A percentile compares a stretch with the other conserved stretches of the same genome.
phyloP scores from a whole-genome alignment of 1,140 invertebrate species.

The Brachionus angularis region DNA sequence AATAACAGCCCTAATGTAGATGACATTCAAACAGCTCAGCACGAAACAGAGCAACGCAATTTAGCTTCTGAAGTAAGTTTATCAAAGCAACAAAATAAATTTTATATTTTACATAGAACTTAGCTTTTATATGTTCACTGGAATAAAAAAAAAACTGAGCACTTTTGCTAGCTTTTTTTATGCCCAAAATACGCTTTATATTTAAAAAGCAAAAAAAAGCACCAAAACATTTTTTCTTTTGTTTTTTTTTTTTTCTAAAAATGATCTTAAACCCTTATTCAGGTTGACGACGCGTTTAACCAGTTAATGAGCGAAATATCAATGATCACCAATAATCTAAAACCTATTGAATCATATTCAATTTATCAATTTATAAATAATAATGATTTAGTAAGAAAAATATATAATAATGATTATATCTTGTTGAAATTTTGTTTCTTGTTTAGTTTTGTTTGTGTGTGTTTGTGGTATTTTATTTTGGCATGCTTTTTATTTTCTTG shows the following conservation, averaged over 20 bases:
- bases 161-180: too few relatives aligned
- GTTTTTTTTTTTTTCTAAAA: background rate
- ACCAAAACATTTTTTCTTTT: background rate
- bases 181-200: too few relatives aligned
- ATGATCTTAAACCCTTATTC: background rate
- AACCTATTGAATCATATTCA: slow-evolving; percentile 11
- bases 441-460: too few relatives aligned
- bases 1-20: slow-evolving; percentile 48
- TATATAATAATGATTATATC: too few relatives aligned
- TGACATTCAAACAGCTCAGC: slow-evolving; percentile 51
- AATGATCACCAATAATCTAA: slow-evolving; percentile 26
- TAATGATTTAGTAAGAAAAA: too few relatives aligned
- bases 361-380: too few relatives aligned
- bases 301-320: slow-evolving; percentile 40
- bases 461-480: too few relatives aligned
- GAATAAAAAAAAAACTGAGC: too few relatives aligned
- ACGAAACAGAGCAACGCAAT: slow-evolving; percentile 51
- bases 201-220: too few relatives aligned
- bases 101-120: background rate
- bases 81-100: background rate
- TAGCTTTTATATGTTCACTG: too few relatives aligned
- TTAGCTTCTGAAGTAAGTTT: slow-evolving; percentile 50
- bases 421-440: too few relatives aligned
- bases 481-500: too few relatives aligned
- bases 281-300: slow-evolving; percentile 31